Evolutionary conservation across 2,888 invertebrate species (phyloP).

Genomic region (Alsophila aescularia): DNA sequence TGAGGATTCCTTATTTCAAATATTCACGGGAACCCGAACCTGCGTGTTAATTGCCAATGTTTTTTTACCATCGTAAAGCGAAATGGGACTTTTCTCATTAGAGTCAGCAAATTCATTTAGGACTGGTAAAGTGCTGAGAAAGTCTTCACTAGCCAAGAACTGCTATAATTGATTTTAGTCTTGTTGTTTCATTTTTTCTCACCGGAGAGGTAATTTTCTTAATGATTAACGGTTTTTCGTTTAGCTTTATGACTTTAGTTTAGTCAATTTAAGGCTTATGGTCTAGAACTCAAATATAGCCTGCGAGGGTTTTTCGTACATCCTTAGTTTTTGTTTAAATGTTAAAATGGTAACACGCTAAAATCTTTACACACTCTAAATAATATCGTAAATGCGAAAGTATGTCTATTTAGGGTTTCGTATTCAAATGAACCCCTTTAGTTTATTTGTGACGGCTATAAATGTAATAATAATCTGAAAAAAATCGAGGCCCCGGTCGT

Average conservation of each 20-base stretch:
- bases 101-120: slow-evolving; percentile 69
- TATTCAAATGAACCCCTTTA: no score
- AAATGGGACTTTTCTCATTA: slow-evolving; percentile 74
- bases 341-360: no score
- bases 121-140: slow-evolving; percentile 44
- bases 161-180: slow-evolving; percentile 50
- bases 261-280: background rate
- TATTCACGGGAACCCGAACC: slow-evolving; percentile 38
- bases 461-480: no score
- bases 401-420: no score
- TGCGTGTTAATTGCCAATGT: slow-evolving; percentile 55
- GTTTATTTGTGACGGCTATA: no score
- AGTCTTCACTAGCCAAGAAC: slow-evolving; percentile 40
- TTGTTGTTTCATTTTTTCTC: slow-evolving; percentile 32
- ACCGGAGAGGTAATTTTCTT: slow-evolving; percentile 30
- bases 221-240: slow-evolving; percentile 27
- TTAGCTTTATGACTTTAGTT: background rate
- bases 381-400: no score
- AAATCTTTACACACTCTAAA: no score
- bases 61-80: slow-evolving; percentile 51
- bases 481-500: no score
- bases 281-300: no score
- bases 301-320: no score
- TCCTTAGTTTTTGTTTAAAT: no score
- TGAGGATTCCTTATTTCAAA: slow-evolving; percentile 19